A percentile compares a stretch with the other conserved stretches of the same genome.
These are phyloP conservation scores for Bhutanitis thaidina DNA, from an alignment of 2,888 invertebrate species.

Conservation along the genomic window DNA sequence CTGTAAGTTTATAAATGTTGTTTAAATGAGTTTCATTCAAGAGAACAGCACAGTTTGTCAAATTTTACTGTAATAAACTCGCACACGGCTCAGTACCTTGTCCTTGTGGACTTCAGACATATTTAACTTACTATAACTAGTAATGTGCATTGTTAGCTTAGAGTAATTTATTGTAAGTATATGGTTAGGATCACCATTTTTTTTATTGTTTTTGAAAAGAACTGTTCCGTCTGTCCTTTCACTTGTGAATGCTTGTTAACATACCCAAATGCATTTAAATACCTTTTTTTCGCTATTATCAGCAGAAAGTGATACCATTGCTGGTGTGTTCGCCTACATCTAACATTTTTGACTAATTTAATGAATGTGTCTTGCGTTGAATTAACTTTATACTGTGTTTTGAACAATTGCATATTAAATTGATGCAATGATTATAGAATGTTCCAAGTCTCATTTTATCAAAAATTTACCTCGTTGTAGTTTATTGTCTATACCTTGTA, in stretches of 20 bases:
- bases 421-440: slow-evolving; percentile 1
- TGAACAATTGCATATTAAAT: slow-evolving; percentile 13
- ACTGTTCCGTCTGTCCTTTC: slow-evolving; percentile 52
- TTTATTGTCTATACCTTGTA: slow-evolving; percentile 12
- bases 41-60: background rate
- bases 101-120: slow-evolving; percentile 62
- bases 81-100: slow-evolving; percentile 70
- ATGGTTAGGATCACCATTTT: slow-evolving; percentile 67
- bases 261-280: slow-evolving; percentile 60
- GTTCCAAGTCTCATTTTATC: slow-evolving; percentile 1
- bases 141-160: slow-evolving; percentile 73
- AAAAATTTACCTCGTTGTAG: slow-evolving; percentile 9
- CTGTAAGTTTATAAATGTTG: slow-evolving; percentile 54
- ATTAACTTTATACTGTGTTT: slow-evolving; percentile 22
- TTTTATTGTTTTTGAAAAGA: slow-evolving; percentile 33
- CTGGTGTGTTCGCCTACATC: slow-evolving; percentile 28
- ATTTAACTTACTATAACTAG: slow-evolving; percentile 60
- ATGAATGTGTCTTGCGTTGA: slow-evolving; percentile 27
- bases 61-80: slow-evolving; percentile 38
- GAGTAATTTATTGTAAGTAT: slow-evolving; percentile 73
- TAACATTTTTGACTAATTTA: slow-evolving; percentile 27
- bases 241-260: slow-evolving; percentile 67
- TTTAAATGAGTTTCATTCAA: slow-evolving; percentile 26
- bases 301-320: slow-evolving; percentile 39
- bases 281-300: slow-evolving; percentile 31